Conservation (phyloP, 2,113 vertebrate species). For the Cynopterus brachyotis region DNA sequence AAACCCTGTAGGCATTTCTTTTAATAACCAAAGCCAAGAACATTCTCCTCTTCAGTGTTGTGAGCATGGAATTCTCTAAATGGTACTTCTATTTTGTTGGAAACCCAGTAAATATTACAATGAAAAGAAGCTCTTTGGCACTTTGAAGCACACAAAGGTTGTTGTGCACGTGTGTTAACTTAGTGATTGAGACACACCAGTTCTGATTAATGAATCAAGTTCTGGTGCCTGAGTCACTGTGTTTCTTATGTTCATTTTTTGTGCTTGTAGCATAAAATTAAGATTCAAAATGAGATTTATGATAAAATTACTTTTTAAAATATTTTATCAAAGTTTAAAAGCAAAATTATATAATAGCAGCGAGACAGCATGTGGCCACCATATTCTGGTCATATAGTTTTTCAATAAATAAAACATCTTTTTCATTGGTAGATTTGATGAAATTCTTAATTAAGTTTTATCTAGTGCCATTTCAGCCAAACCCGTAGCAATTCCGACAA, state of each 20-base stretch:
- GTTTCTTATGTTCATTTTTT: background rate
- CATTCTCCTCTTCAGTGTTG: background rate
- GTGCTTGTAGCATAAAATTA: background rate
- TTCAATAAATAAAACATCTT: constrained; percentile 12
- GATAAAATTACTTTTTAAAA: background rate
- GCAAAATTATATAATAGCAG: background rate
- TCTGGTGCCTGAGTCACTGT: background rate
- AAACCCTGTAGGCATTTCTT: background rate
- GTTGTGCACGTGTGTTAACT: background rate
- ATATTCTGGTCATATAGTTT: background rate
- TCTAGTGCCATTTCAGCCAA: background rate
- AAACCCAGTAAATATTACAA: background rate
- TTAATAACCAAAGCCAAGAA: background rate
- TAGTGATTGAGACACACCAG: background rate
- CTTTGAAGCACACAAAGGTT: background rate
- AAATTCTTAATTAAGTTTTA: background rate
- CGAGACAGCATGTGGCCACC: background rate
- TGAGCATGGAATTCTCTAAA: background rate
- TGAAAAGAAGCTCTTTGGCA: background rate
- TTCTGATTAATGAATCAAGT: background rate
- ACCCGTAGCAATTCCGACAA: background rate
- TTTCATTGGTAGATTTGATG: background rate
- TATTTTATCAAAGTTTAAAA: background rate
- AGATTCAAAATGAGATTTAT: background rate
- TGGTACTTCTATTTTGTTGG: background rate